These are phyloP conservation scores for Hesperia comma DNA, from an alignment of 2,888 invertebrate genomes.

Conservation along the genomic window DNA sequence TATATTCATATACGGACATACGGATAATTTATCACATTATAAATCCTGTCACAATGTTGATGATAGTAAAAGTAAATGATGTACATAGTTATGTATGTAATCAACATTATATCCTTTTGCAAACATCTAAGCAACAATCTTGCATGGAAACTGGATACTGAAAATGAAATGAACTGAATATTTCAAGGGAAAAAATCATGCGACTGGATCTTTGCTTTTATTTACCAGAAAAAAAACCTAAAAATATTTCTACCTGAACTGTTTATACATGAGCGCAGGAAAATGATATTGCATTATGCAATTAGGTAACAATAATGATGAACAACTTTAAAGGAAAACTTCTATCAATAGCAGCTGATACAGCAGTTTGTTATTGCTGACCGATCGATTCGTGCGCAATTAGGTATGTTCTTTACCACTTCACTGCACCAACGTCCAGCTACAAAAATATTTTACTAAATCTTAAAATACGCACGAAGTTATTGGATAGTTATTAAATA, in stretches of 20 bases:
- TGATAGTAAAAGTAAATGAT: no score
- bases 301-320: not conserved
- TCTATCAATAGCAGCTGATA: constrained; percentile 1
- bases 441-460: not conserved
- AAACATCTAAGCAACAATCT: no score
- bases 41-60: no score
- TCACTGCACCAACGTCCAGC: not conserved
- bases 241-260: not conserved
- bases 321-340: not conserved
- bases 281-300: not conserved
- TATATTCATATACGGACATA: no score
- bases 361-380: not conserved
- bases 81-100: no score
- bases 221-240: no score
- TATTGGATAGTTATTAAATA: constrained; percentile 1
- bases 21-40: no score
- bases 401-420: not conserved
- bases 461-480: not conserved
- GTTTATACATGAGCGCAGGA: not conserved
- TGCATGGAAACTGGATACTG: no score
- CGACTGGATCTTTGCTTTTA: no score
- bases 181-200: no score
- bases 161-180: no score
- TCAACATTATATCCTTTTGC: no score
- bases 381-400: constrained; percentile 11